phyloP scores from a whole-genome alignment of 2,797 vertebrate genomes.

The Rhinichthys osculus region DNA sequence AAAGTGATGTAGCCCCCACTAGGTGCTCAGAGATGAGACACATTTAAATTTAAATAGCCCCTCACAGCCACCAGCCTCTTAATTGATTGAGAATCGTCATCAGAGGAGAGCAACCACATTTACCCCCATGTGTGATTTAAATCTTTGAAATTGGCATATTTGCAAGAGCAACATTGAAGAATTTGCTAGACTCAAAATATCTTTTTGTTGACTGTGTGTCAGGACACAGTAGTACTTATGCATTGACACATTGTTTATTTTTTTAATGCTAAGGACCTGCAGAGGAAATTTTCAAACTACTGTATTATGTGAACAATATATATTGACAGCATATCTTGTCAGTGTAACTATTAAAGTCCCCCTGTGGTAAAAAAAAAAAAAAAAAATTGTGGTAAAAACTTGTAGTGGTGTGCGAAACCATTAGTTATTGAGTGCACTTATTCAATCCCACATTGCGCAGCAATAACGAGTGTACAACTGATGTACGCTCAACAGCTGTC shows the following conservation, averaged over 20 bases:
- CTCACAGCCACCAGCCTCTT: conserved; percentile 90
- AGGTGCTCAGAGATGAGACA: conserved; percentile 92
- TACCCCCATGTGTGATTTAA: conserved; percentile 91
- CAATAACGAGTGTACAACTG: no score
- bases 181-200: conserved; percentile 74
- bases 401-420: no score
- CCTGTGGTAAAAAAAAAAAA: no score
- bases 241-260: neutral
- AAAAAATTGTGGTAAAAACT: no score
- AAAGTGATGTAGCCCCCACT: conserved; percentile 86
- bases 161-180: conserved; percentile 86
- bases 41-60: conserved; percentile 90
- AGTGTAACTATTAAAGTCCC: no score
- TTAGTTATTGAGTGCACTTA: no score
- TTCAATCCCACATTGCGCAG: no score
- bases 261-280: neutral
- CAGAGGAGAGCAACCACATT: conserved; percentile 84
- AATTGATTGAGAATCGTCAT: conserved; percentile 91
- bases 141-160: conserved; percentile 87
- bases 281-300: neutral
- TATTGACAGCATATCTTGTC: no score
- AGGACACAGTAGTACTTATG: neutral
- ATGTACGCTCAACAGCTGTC: no score
- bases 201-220: neutral
- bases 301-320: neutral